A percentile compares a stretch with the other conserved stretches of the same genome.
Conservation (phyloP, 2,113 vertebrate species). For the Pampusana beccarii region DNA sequence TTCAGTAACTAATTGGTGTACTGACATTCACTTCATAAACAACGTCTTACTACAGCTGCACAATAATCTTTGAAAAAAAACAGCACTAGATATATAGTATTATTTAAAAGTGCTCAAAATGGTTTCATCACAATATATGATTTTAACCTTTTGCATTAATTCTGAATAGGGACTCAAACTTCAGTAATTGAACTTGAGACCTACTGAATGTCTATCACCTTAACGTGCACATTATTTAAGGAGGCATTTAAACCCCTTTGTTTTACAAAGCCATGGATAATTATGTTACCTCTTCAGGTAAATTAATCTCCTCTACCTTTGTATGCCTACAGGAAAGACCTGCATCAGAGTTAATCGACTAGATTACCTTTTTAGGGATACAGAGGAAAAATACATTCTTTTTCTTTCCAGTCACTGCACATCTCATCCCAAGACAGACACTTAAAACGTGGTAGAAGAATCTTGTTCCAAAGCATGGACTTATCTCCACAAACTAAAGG, state of each 20-base stretch:
- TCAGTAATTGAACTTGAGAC: not conserved
- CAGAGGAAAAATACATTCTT: not conserved
- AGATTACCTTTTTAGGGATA: not conserved
- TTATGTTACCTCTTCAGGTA: not conserved
- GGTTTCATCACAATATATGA: no score
- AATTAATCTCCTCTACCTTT: not conserved
- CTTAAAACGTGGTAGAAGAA: not conserved
- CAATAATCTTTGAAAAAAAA: not conserved
- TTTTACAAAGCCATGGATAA: not conserved
- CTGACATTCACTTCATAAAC: not conserved
- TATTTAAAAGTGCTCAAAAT: not conserved
- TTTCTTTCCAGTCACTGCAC: not conserved
- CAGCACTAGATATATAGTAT: not conserved
- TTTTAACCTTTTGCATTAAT: not conserved
- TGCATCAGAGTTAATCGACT: rapidly evolving
- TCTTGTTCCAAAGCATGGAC: not conserved
- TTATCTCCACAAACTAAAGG: not conserved
- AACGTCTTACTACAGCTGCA: not conserved
- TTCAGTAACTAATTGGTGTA: not conserved
- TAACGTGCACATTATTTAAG: not conserved
- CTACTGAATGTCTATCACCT: not conserved
- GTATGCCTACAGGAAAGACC: not conserved
- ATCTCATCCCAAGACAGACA: not conserved
- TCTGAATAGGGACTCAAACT: not conserved
- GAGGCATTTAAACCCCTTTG: not conserved